These are phyloP conservation scores for Zaprionus lachaisei DNA, from an alignment of 1,140 invertebrate species.

Conservation along the genomic window DNA sequence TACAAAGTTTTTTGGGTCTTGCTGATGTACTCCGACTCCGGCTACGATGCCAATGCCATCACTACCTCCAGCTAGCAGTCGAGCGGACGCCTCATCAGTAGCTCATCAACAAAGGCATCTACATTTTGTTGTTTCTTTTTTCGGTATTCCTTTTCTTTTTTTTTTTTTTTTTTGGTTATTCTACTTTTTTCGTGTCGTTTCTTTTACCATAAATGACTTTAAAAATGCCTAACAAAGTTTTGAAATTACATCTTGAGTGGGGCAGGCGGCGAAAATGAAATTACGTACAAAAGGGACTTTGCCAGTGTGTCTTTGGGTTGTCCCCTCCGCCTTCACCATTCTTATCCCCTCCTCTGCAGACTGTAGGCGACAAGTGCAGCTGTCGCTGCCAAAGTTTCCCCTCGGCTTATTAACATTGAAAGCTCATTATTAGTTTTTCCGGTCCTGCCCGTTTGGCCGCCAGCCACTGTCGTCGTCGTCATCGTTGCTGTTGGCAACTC, in stretches of 20 bases:
- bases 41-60: background rate
- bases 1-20: constrained; percentile 63
- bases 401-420: constrained; percentile 79
- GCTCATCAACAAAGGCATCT: constrained; percentile 71
- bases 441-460: constrained; percentile 11
- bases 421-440: constrained; percentile 80
- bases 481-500: constrained; percentile 4
- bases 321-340: background rate
- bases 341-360: background rate
- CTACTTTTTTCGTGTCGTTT: constrained; percentile 5
- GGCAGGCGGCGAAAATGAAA: constrained; percentile 69
- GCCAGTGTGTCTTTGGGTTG: constrained; percentile 12
- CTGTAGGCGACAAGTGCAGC: constrained; percentile 58
- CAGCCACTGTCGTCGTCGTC: background rate
- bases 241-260: constrained; percentile 77
- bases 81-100: constrained; percentile 65
- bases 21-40: constrained; percentile 54
- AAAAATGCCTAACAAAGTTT: constrained; percentile 81
- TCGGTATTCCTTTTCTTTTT: constrained; percentile 25
- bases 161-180: constrained; percentile 25
- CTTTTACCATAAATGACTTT: constrained; percentile 73
- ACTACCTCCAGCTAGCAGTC: constrained; percentile 6
- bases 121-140: constrained; percentile 52
- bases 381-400: constrained; percentile 51
- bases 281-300: constrained; percentile 75